Conservation (phyloP, 2,888 invertebrate species). For the Drosophila antonietae region DNA sequence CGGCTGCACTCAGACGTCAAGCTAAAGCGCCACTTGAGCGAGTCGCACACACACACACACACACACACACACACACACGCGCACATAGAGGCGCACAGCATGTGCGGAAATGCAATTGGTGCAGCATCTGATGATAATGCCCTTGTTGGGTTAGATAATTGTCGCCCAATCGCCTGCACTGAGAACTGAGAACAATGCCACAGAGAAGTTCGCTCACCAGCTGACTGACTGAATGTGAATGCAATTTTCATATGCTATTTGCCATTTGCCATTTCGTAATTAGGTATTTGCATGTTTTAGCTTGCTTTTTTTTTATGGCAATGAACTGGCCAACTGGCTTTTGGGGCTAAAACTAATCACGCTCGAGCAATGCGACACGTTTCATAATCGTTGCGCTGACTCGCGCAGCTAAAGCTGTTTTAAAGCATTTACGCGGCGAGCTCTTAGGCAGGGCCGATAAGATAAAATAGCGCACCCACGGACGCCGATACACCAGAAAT, state of each 20-base stretch:
- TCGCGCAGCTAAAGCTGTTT: slow-evolving; percentile 14
- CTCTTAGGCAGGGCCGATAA: slow-evolving; percentile 52
- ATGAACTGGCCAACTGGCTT: not conserved
- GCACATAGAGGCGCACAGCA: not conserved
- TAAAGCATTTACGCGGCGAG: slow-evolving; percentile 30
- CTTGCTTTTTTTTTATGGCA: not conserved
- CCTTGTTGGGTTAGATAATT: slow-evolving; percentile 41
- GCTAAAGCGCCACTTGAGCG: slow-evolving; percentile 31
- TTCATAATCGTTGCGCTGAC: slow-evolving; percentile 54
- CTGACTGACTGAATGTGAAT: not conserved
- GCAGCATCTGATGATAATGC: slow-evolving; percentile 14
- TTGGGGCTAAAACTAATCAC: slow-evolving; percentile 60
- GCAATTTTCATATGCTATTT: not conserved
- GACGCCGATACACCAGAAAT: not conserved
- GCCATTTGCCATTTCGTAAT: not conserved
- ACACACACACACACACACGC: not conserved
- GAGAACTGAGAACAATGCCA: slow-evolving; percentile 23
- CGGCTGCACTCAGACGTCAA: slow-evolving; percentile 32
- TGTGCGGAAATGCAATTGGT: slow-evolving; percentile 15
- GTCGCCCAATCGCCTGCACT: slow-evolving; percentile 27
- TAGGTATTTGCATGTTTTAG: not conserved
- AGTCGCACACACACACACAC: slow-evolving; percentile 13
- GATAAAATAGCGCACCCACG: slow-evolving; percentile 42
- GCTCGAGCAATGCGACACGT: slow-evolving; percentile 55
- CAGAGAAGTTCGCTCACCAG: slow-evolving; percentile 21